Percentiles rank a stretch among this genome's conserved stretches.
Evolutionary conservation across 1,140 invertebrate genomes (phyloP).

Genomic region (Bombus fervidus): DNA sequence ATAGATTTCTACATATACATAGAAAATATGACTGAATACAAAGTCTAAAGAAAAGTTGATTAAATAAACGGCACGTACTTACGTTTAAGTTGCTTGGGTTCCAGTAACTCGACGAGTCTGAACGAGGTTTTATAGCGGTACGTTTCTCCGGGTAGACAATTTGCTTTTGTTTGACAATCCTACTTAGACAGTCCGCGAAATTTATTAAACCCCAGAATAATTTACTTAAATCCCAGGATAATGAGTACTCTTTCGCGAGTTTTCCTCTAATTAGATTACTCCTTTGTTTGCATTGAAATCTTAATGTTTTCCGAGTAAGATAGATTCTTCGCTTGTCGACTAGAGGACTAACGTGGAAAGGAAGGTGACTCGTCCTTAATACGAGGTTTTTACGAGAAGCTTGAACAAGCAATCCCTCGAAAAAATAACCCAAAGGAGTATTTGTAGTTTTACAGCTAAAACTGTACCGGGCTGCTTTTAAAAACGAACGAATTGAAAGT

Average conservation of each 20-base stretch:
- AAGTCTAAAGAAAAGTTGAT: no score
- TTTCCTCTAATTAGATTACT: slow-evolving; percentile 56
- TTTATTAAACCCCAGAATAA: slow-evolving; percentile 6
- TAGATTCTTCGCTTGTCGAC: not conserved
- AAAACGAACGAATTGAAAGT: slow-evolving; percentile 15
- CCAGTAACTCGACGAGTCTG: no score
- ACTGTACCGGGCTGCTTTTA: not conserved
- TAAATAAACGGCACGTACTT: no score
- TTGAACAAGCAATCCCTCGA: slow-evolving; percentile 18
- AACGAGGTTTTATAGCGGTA: no score
- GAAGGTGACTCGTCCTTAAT: not conserved
- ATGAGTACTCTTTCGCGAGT: slow-evolving; percentile 39
- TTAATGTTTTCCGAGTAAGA: slow-evolving; percentile 31
- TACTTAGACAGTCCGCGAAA: slow-evolving; percentile 13
- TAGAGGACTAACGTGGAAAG: no score
- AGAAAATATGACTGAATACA: no score
- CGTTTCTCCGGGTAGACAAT: no score
- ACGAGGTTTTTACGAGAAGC: not conserved
- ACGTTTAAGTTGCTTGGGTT: no score
- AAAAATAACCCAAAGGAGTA: not conserved
- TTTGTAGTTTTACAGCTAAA: not conserved
- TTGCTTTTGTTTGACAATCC: not conserved
- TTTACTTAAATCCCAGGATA: slow-evolving; percentile 3
- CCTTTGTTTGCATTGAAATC: slow-evolving; percentile 43
- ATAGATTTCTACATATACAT: no score